Evolutionary conservation across 2,888 invertebrate species (phyloP), one percentile per base, ranked within the genome.

Genomic region (Stomorhina lunata): DNA sequence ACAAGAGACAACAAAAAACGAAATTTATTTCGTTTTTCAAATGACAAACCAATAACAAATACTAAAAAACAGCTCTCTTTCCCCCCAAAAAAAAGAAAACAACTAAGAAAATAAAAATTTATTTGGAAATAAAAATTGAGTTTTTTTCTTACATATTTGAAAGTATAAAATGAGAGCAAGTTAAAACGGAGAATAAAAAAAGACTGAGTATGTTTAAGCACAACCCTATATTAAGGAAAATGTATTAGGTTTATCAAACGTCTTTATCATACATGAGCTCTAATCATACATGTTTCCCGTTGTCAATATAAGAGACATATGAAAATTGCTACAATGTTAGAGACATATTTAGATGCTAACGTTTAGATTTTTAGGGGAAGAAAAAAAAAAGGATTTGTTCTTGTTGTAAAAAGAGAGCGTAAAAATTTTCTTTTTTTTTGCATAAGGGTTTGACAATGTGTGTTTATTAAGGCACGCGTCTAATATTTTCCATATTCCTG

Each of bases 41-140:
- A 40, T 63, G 80, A 80, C 45, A 80, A 80, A 80, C 69, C 65
- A 71, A 81, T 63, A 76, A 71, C 65, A 65, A 77, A 63, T 65
- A 32, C 40, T 29, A 50, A 78, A 48, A 48, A 34, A 66, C 25
- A 34, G n/a, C 69, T 57, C 32, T 59, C 25, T 25, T 34, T 32
- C 45, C 25, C 34, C 37, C 34, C 4, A 20, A 7, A n/a, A 48
- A 20, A 22, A 29, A 10, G 22, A 65, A 65, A 45, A 61, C n/a
- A n/a, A 22, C 4, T 2, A 9, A 17, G 50, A 57, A 65, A 76
- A 76, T 43, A 32, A 34, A n/a, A n/a, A n/a, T n/a, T n/a, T 37
- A 22, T 55, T 76, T 66, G 22, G 40, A 45, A 34, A 72, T n/a
- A 59, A 59, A 59, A 79, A 29, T 55, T 77, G 68, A 77, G 76